Conservation (phyloP, 2,113 vertebrate genomes). For the Dipodomys spectabilis region DNA sequence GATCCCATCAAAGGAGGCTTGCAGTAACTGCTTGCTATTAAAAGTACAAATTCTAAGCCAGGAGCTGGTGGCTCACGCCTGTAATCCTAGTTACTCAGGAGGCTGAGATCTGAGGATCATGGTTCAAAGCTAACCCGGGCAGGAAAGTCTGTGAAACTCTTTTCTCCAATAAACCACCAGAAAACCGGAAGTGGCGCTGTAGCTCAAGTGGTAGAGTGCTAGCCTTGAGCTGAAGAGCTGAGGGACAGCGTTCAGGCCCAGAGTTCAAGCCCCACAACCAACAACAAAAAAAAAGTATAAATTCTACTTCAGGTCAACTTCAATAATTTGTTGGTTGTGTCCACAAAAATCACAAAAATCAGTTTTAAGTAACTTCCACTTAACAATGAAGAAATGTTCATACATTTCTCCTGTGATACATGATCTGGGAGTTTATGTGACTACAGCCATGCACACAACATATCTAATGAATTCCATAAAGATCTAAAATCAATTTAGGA, state of each 20-base stretch:
- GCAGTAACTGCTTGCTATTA: background rate
- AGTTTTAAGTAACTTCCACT: background rate
- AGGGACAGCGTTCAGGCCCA: background rate
- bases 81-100: too few relatives aligned
- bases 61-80: too few relatives aligned
- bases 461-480: background rate
- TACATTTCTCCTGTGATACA: background rate
- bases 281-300: too few relatives aligned
- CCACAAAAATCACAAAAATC: background rate
- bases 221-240: background rate
- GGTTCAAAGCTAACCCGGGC: too few relatives aligned
- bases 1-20: background rate
- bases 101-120: too few relatives aligned
- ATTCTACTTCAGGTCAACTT: background rate
- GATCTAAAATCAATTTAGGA: background rate
- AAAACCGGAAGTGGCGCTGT: too few relatives aligned
- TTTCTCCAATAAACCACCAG: too few relatives aligned
- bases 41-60: too few relatives aligned
- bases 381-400: slow-evolving; percentile 6
- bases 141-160: too few relatives aligned
- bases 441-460: background rate
- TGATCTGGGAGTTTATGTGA: background rate
- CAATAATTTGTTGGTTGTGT: background rate
- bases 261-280: too few relatives aligned
- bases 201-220: too few relatives aligned